phyloP scores from a whole-genome alignment of 2,797 vertebrate genomes.

The Labroides dimidiatus region DNA sequence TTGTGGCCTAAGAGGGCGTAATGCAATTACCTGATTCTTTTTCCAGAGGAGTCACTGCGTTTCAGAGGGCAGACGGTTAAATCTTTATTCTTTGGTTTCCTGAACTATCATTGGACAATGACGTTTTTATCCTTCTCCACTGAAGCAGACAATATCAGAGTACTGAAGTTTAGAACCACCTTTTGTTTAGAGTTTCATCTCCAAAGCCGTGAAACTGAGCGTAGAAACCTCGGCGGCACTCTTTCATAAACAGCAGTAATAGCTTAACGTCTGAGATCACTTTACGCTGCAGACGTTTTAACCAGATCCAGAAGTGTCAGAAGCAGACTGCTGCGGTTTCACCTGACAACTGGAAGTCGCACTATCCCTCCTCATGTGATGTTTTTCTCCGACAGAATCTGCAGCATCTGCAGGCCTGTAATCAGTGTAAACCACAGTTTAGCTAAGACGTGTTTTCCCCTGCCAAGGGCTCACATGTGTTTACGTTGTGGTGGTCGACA shows the following conservation, averaged over 20 bases:
- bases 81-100: slow-evolving; percentile 4
- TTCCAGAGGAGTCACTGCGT: slow-evolving; percentile 64
- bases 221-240: slow-evolving; percentile 35
- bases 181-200: slow-evolving; percentile 64
- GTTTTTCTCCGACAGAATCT: slow-evolving; percentile 70
- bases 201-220: slow-evolving; percentile 59
- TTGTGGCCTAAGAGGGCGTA: slow-evolving; percentile 61
- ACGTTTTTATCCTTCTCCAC: slow-evolving; percentile 38
- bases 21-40: slow-evolving; percentile 78
- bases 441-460: slow-evolving; percentile 71
- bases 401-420: slow-evolving; percentile 76
- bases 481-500: slow-evolving; percentile 75
- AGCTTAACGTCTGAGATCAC: slow-evolving; percentile 42
- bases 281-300: slow-evolving; percentile 48
- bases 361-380: slow-evolving; percentile 63
- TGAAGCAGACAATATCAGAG: slow-evolving; percentile 54
- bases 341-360: slow-evolving; percentile 73
- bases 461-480: slow-evolving; percentile 76
- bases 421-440: slow-evolving; percentile 77
- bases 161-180: slow-evolving; percentile 37
- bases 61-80: slow-evolving; percentile 54
- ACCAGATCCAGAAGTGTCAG: slow-evolving; percentile 39
- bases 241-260: slow-evolving; percentile 51
- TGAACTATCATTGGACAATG: slow-evolving; percentile 33
- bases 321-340: slow-evolving; percentile 59